Conservation (phyloP, 2,888 invertebrate species). For the Tetranychus piercei region DNA sequence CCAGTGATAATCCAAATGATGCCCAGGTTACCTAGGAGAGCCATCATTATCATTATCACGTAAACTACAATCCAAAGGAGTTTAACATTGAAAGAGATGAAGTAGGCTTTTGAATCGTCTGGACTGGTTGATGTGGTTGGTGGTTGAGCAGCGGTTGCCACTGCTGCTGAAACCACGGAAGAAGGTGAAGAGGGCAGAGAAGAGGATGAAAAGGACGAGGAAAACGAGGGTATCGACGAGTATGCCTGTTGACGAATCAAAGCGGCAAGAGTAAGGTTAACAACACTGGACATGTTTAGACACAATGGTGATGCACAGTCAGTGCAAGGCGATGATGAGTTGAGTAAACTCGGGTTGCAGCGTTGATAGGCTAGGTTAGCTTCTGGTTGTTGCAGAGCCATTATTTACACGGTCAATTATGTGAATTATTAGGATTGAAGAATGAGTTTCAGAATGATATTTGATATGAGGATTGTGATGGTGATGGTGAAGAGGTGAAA, state of each 20-base stretch:
- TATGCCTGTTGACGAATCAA: neutral
- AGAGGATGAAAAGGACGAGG: neutral
- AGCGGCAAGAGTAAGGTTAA: neutral
- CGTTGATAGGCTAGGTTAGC: neutral
- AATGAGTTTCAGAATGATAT: neutral
- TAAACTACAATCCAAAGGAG: constrained; percentile 59
- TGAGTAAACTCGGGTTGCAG: neutral
- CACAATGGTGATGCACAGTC: neutral
- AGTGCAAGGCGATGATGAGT: neutral
- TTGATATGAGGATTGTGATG: too few species aligned
- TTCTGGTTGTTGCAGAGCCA: neutral
- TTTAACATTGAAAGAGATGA: constrained; percentile 60
- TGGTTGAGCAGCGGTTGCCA: neutral
- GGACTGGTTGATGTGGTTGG: neutral
- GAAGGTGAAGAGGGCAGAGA: neutral
- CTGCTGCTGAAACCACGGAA: neutral
- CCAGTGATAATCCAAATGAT: constrained; percentile 72
- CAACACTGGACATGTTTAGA: neutral
- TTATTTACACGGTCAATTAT: neutral
- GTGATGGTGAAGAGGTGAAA: too few species aligned
- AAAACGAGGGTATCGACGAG: neutral
- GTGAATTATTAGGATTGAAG: neutral
- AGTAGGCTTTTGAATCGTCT: constrained; percentile 36
- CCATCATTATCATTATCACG: constrained; percentile 53
- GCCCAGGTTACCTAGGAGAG: constrained; percentile 66